Evolutionary conservation across 2,113 vertebrate species (phyloP).

Genomic region (Rana temporaria): DNA sequence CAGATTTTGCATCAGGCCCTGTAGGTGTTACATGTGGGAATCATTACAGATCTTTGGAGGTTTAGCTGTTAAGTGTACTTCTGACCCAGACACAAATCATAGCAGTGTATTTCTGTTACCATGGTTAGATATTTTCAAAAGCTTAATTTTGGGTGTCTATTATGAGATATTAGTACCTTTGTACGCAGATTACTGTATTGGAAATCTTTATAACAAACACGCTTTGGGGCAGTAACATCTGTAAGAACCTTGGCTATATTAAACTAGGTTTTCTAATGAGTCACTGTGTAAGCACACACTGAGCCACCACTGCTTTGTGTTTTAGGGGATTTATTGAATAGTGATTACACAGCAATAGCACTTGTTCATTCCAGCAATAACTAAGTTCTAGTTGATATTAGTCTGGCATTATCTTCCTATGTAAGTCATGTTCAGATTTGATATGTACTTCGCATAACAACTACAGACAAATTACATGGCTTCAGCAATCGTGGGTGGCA

Average conservation of each 20-base stretch:
- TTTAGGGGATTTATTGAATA: conserved; percentile 13
- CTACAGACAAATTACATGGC: conserved; percentile 60
- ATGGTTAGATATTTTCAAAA: no score
- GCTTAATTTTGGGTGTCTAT: no score
- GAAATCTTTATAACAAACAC: not conserved
- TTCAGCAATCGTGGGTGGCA: conserved; percentile 53
- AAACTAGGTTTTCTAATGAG: conserved; percentile 16
- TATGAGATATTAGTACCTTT: no score
- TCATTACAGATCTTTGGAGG: no score
- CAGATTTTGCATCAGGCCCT: no score
- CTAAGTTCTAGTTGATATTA: conserved; percentile 17
- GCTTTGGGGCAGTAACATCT: not conserved
- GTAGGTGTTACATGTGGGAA: no score
- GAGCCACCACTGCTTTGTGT: not conserved
- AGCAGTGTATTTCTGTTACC: no score
- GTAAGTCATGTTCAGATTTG: conserved; percentile 33
- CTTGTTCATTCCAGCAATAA: conserved; percentile 58
- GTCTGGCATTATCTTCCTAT: conserved; percentile 46
- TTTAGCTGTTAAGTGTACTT: no score
- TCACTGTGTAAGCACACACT: conserved; percentile 1
- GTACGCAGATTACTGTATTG: no score
- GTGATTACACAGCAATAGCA: not conserved
- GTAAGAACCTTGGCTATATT: not conserved
- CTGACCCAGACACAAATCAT: no score
- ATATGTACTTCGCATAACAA: conserved; percentile 47